Conservation (phyloP, 2,888 invertebrate genomes). For the Deilephila porcellus region DNA sequence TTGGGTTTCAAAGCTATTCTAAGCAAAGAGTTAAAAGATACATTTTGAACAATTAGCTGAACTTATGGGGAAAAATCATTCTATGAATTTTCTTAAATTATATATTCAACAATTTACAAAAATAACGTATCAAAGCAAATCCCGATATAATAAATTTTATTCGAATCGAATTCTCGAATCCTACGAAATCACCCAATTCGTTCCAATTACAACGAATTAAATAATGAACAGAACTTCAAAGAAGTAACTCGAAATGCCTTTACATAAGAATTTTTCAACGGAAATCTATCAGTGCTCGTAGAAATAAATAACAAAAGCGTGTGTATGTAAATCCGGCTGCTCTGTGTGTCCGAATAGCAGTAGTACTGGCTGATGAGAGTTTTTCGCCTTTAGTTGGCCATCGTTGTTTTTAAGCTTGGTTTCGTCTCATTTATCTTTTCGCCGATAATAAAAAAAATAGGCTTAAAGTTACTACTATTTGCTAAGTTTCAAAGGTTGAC, state of each 20-base stretch:
- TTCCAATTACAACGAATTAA: neutral
- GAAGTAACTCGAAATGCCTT: neutral
- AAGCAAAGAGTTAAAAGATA: neutral
- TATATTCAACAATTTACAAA: no score
- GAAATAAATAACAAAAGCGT: neutral
- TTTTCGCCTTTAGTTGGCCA: neutral
- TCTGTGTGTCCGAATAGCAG: neutral
- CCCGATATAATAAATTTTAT: no score
- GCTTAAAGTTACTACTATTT: neutral
- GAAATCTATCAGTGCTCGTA: neutral
- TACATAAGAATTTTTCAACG: neutral
- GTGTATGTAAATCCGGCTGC: neutral
- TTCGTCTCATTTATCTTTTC: conserved; percentile 1
- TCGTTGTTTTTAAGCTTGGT: conserved; percentile 4
- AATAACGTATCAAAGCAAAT: no score
- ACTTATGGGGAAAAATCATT: neutral
- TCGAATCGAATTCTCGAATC: no score
- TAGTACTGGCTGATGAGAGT: neutral
- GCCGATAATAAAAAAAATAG: neutral
- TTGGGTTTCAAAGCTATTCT: neutral
- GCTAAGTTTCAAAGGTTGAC: neutral
- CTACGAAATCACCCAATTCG: no score
- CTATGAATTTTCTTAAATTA: neutral
- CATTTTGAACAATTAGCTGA: neutral
- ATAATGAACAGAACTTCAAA: neutral